Base-by-base conservation (phyloP, 2,888 invertebrate genomes). In the Eristalinus sepulchralis region DNA sequence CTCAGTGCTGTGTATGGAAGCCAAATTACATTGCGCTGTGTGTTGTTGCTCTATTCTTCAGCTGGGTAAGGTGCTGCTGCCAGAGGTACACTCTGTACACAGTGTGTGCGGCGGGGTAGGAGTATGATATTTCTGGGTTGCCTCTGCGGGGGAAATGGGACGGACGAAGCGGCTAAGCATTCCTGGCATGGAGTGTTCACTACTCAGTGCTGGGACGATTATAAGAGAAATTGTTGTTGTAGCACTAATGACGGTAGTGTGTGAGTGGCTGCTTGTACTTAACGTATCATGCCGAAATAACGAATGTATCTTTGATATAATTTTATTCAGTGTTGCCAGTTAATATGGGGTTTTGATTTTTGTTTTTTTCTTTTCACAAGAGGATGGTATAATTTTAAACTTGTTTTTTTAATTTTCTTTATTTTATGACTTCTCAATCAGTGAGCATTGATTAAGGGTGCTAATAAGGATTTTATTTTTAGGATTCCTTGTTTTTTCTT, bases 271-370 rank as follows among this genome's bases (percentile, higher is more conserved):
- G 47, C 47, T 47, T 47, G n/a, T 34, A 20, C 55, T 33, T 11
- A 36, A 75, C 64, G 67, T 67, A 60, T 76, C 31, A 11, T 39
- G n/a, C 75, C 17, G 17, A 9, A 76, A 47, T 20, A 22, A 34
- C 39, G 31, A 59, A n/a, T 67, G 67, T 64, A 57, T 75, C 64
- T 75, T 57, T 64, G 33, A 55, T 53, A 66, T 36, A 13, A 62
- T 13, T 57, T 17, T 9, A 47, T 47, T 72, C 33, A 34, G 76
- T 68, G 76, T 77, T 77, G 76, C 76, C 76, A 77, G 76, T 68
- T 68, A 62, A 64, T 64, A 36, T 39, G 11, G 1, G 63, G 8
- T 20, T 55, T 39, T 68, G 34, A 11, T 33, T 33, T 31, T 59
- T 31, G 22, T 59, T n/a, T 17, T 47, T 13, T 39, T 39, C 6